Base-by-base conservation (phyloP, 1,140 invertebrate species). In the Drosophila murphyi region DNA sequence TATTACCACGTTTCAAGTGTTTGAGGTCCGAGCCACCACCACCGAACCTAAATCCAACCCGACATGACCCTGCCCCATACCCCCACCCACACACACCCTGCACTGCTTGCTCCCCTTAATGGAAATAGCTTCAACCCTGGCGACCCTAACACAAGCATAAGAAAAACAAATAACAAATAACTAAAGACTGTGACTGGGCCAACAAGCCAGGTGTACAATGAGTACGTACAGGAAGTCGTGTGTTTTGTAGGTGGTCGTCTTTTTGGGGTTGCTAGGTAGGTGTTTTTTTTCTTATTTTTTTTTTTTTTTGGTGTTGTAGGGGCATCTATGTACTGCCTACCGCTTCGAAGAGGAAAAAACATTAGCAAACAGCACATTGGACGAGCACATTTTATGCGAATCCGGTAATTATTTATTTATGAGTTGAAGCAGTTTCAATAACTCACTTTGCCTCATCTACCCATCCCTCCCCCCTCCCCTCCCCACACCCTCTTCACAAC, bases 361-460 rank as follows among this genome's bases (percentile, higher is more conserved):
- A 80, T 78, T 80, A 83, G 55, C 76, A 82, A 88, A 82, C 76
- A 80, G 35, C 59, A 60, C 59, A 60, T 69, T 69, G 70, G 68
- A 74, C 76, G 54, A 76, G 52, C 61, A 65, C 68, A 85, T 71
- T 87, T 86, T 76, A 73, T 82, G 76, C 73, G 83, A 80, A 76
- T 88, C 75, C 72, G 62, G 76, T 91, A 89, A 91, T 91, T 89
- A 91, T 91, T 91, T 91, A 91, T 91, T 91, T 91, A 91, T 91
- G 75, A 91, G 89, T 83, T 91, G 70, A 86, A 91, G 88, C 81
- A 72, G 82, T 82, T 91, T 86, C 89, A 91, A 89, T 91, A 89
- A 91, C 81, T 91, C 89, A 86, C 75, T 86, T 80, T 74, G 45
- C 57, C 65, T 50, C 73, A 61, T 45, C 64, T 37, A 35, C 57